phyloP scores from a whole-genome alignment of 1,140 invertebrate species.

The Tyrophagus putrescentiae region DNA sequence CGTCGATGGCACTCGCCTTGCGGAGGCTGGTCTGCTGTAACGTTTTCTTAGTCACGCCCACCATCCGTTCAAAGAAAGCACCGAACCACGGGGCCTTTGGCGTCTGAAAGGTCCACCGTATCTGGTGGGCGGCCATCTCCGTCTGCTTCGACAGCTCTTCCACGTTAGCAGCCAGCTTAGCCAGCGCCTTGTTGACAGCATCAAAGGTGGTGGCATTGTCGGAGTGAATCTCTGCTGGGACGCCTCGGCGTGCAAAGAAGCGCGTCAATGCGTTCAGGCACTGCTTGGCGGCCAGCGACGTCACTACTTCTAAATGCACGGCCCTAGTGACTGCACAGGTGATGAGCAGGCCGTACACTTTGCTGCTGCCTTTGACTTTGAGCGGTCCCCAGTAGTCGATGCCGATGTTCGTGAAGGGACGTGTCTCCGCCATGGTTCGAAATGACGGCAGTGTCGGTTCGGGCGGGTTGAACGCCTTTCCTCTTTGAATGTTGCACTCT shows the following conservation, averaged over 20 bases:
- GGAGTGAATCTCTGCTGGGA: slow-evolving; percentile 24
- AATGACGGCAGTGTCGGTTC: background rate
- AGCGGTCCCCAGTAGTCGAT: slow-evolving; percentile 20
- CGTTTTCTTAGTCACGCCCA: no score
- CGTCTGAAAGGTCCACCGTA: background rate
- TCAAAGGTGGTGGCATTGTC: slow-evolving; percentile 33
- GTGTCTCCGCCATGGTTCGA: background rate
- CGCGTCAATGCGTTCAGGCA: slow-evolving; percentile 27
- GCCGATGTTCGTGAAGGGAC: slow-evolving; percentile 18
- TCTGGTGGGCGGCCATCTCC: background rate
- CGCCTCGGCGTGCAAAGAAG: slow-evolving; percentile 28
- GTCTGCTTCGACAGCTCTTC: background rate
- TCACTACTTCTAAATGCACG: slow-evolving; percentile 26
- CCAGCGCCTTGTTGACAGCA: slow-evolving; percentile 10
- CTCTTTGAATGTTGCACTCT: background rate
- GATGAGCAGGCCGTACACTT: slow-evolving; percentile 23
- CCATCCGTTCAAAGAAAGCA: no score
- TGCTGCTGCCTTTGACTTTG: slow-evolving; percentile 10
- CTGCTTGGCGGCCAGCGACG: slow-evolving; percentile 15
- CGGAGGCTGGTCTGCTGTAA: no score
- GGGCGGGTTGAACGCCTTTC: background rate
- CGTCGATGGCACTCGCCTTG: background rate
- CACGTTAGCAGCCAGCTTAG: background rate
- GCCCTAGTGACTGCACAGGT: slow-evolving; percentile 23
- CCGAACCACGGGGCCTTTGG: background rate